Evolutionary conservation across 2,113 vertebrate genomes (phyloP), one percentile per base, ranked within the genome.

Genomic region (Mormoops blainvillei): DNA sequence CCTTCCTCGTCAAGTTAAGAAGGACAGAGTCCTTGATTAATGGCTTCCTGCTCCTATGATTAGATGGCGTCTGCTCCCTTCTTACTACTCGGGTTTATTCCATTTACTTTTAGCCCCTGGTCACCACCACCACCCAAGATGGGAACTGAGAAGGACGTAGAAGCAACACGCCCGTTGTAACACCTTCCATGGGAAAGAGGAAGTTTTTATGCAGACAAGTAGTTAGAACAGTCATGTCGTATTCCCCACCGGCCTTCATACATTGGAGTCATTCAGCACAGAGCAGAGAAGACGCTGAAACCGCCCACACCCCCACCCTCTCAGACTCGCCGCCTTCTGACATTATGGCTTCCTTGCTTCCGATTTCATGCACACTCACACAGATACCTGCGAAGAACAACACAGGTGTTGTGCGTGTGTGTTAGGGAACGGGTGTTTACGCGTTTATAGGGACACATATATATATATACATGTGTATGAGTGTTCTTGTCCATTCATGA

Each of bases 1-100:
- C 18, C n/a, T 67, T 76, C 31, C n/a, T 58, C 56, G 0, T 14
- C 0, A 0, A 18, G 24, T 22, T 4, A 38, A 45, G 3, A 38
- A 45, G 3, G 8, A 15, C 87, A 20, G 19, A 41, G 65, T 5
- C 43, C 87, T 68, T 18, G 31, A 8, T 4, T 4, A 22, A 24
- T 1, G n/a, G 10, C 58, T 26, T 5, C 31, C 77, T 16, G 28
- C 9, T 5, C 41, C 6, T 24, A 2, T 3, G 36, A 18, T 8
- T 31, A 10, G 36, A 15, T 8, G 19, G 5, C 0, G 0, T 12
- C 65, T 65, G 63, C 73, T 45, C 5, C 74, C 76, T 48, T 28
- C n/a, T 33, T 6, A 41, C 52, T 15, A 45, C 19, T 1, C 19
- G 84, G 26, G 80, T 1, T 0, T 4, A 33, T 45, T 80, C 74